A percentile compares a stretch with the other conserved stretches of the same genome.
Conservation (phyloP, 2,797 vertebrate genomes). For the Phoxinus dragarum region DNA sequence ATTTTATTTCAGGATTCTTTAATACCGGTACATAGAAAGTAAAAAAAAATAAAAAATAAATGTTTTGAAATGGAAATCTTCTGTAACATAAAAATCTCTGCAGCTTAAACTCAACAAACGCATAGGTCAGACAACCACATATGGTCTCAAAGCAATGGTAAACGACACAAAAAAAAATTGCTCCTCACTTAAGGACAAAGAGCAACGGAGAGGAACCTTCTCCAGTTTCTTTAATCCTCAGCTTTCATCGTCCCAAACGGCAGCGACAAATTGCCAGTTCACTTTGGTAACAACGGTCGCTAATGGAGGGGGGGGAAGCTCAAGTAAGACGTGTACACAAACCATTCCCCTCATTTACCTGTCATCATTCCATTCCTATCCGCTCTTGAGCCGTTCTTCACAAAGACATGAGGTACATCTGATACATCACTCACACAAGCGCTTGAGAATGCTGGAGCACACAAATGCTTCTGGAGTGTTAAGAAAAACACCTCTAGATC, state of each 20-base stretch:
- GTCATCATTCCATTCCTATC: conserved; percentile 63
- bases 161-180: conserved; percentile 61
- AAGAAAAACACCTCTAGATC: conserved; percentile 70
- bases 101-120: conserved; percentile 14
- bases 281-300: conserved; percentile 52
- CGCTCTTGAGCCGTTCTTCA: conserved; percentile 67
- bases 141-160: conserved; percentile 44
- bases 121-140: conserved; percentile 24
- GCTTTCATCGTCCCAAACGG: conserved; percentile 65
- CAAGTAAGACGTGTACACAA: conserved; percentile 33
- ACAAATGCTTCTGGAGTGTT: conserved; percentile 65
- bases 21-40: background rate
- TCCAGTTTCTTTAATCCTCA: conserved; percentile 67
- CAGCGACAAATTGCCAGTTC: conserved; percentile 66
- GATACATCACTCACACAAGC: conserved; percentile 66
- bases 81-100: background rate
- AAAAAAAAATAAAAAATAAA: background rate
- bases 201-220: conserved; percentile 62
- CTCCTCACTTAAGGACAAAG: conserved; percentile 51
- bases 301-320: conserved; percentile 67
- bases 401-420: conserved; percentile 67
- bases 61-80: background rate
- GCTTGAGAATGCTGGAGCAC: conserved; percentile 49
- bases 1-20: background rate
- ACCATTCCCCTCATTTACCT: conserved; percentile 62